phyloP scores from a whole-genome alignment of 2,888 invertebrate species.

The Leptinotarsa rubiginosa region DNA sequence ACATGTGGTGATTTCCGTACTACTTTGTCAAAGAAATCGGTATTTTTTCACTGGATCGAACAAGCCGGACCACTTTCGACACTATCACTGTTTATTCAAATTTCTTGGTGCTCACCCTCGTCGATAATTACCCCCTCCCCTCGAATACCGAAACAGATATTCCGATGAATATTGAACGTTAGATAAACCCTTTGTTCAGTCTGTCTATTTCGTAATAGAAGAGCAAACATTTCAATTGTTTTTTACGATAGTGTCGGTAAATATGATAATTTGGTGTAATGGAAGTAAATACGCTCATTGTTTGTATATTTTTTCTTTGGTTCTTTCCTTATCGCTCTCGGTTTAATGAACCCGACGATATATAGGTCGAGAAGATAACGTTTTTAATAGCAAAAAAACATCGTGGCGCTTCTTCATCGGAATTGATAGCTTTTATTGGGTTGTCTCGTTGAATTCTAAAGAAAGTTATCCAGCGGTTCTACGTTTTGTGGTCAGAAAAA shows the following conservation, averaged over 20 bases:
- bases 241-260: constrained; percentile 53
- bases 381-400: constrained; percentile 46
- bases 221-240: constrained; percentile 51
- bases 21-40: no score
- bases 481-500: not conserved
- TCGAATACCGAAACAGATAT: constrained; percentile 6
- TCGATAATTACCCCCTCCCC: not conserved
- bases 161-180: constrained; percentile 20
- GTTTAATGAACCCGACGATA: constrained; percentile 49
- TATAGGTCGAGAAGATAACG: constrained; percentile 61
- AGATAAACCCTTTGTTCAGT: constrained; percentile 43
- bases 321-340: constrained; percentile 51
- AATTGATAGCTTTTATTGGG: constrained; percentile 19
- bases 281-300: constrained; percentile 56
- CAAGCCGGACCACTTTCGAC: no score
- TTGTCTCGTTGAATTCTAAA: not conserved
- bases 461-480: not conserved
- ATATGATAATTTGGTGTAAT: constrained; percentile 57
- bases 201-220: constrained; percentile 39
- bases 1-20: no score
- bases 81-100: no score
- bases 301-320: constrained; percentile 56
- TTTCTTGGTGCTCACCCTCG: not conserved
- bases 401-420: not conserved
- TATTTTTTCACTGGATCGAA: no score